Evolutionary conservation across 2,888 invertebrate species (phyloP), one percentile per base, ranked within the genome.

Genomic region (Amphipyra berbera): DNA sequence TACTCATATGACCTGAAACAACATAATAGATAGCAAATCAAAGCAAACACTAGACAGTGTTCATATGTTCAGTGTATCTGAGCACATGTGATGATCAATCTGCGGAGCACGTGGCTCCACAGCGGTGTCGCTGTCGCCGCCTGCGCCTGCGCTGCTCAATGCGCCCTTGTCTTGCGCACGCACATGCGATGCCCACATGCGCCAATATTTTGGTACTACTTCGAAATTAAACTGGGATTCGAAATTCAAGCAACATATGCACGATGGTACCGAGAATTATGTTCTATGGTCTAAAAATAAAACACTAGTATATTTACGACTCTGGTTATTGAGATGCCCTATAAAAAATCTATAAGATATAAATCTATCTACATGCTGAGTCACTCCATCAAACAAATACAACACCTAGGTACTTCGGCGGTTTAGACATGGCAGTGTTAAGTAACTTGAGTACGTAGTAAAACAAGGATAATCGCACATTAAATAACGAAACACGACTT

Each of bases 181-280:
- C 84, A 90, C 90, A 92, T 90, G 89, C 87, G 90, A 89, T 81
- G 79, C 75, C 82, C 90, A 91, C 84, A 92, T 93, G 89, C 89
- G 76, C 81, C 45, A 73, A 77, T 77, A 77, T 79, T 77, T 73
- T 53, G 62, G 79, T 73, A 62, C 66, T 59, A 52, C 44, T 52
- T 35, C 41, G 37, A 65, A 64, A 61, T 64, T 47, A 60, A 58
- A 49, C n/a, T 14, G 4, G 0, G 27, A 30, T 44, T 63, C 21
- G 10, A 47, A 53, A 42, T 41, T 35, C 12, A 14, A 38, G 30
- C 21, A 48, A n/a, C 7, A 45, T 15, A 48, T 38, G 9, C 35
- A 35, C 4, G 5, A 2, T 35, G 9, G 10, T 8, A 1, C 40
- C 1, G 30, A 45, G 1, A 7, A 42, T 35, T 41, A 49, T 60